Evolutionary conservation across 1,140 invertebrate genomes (phyloP).

Genomic region (Drosophila punjabiensis): DNA sequence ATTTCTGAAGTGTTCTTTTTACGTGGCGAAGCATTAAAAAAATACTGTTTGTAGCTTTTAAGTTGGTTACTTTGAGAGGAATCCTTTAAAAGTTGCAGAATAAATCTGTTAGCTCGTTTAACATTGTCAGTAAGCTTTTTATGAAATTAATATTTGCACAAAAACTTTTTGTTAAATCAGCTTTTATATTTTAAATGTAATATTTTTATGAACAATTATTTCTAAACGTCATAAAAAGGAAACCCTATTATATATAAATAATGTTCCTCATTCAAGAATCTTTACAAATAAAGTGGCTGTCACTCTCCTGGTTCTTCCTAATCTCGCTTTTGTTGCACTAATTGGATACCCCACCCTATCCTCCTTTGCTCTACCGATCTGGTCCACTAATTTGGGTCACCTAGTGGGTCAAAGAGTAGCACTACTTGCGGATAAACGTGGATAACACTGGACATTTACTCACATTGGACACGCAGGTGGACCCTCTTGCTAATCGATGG

Average conservation of each 20-base stretch:
- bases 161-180: no score
- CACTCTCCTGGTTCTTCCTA: no score
- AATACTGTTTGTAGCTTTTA: conserved; percentile 3
- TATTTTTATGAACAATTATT: background rate
- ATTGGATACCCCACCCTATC: background rate
- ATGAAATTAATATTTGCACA: background rate
- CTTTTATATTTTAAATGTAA: background rate
- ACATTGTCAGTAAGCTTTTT: background rate
- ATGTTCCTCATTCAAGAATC: background rate
- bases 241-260: no score
- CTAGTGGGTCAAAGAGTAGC: background rate
- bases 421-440: background rate
- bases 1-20: conserved; percentile 33
- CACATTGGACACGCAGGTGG: conserved; percentile 94
- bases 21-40: background rate
- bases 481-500: conserved; percentile 95
- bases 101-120: background rate
- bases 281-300: no score
- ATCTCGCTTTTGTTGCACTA: background rate
- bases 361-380: background rate
- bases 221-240: no score
- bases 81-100: background rate
- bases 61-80: conserved; percentile 1
- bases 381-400: background rate
- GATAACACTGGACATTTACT: conserved; percentile 86